A percentile compares a stretch with the other conserved stretches of the same genome.
Conservation (phyloP, 2,888 invertebrate species). For the Epirrhoe alternata region DNA sequence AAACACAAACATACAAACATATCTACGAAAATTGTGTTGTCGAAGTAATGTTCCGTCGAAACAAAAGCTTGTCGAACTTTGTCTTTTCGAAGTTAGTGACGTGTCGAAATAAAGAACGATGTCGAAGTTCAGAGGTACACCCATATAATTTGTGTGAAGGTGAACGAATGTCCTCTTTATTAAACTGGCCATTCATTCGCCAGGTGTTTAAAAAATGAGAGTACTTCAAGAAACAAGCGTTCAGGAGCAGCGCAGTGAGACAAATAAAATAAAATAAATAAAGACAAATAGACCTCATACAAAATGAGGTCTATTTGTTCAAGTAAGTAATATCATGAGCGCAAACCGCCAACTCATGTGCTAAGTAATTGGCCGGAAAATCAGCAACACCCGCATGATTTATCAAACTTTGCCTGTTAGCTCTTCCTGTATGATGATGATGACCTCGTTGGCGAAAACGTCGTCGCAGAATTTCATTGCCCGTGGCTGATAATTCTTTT, state of each 20-base stretch:
- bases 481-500: no score
- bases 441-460: not conserved
- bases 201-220: not conserved
- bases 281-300: no score
- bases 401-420: conserved; percentile 3
- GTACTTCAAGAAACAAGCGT: conserved; percentile 9
- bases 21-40: no score
- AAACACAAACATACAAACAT: no score
- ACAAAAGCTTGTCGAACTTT: no score
- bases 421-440: conserved; percentile 43
- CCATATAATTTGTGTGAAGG: no score
- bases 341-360: conserved; percentile 58
- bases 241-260: conserved; percentile 20
- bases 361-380: conserved; percentile 73
- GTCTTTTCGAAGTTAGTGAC: no score
- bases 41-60: no score
- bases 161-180: not conserved
- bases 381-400: conserved; percentile 63
- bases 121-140: no score
- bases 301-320: conserved; percentile 42
- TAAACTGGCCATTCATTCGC: not conserved
- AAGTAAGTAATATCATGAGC: conserved; percentile 46
- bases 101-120: no score
- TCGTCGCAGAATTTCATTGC: no score
- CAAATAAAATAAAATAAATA: no score